These are phyloP conservation scores for Hydractinia echinata DNA, from an alignment of 30 jellyfish, hydroid and myxozoan genomes.

Conservation along the genomic window DNA sequence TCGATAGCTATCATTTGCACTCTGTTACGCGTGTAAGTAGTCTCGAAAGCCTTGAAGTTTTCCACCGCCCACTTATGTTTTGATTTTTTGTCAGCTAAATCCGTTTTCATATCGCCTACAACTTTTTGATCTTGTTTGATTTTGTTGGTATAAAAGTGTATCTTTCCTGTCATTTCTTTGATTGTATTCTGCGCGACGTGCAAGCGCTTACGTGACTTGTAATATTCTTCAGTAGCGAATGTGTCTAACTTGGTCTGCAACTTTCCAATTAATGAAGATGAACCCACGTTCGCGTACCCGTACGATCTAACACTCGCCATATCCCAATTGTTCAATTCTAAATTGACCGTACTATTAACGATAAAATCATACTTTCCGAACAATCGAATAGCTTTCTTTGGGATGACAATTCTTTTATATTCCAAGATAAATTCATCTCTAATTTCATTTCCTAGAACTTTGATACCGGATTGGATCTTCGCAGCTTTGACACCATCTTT, in stretches of 20 bases:
- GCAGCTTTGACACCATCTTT: slow-evolving; percentile 64
- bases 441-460: slow-evolving; percentile 37
- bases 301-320: slow-evolving; percentile 35
- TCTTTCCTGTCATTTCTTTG: slow-evolving; percentile 15
- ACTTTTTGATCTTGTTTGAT: slow-evolving; percentile 20
- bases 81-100: slow-evolving; percentile 8
- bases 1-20: slow-evolving; percentile 20
- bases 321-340: slow-evolving; percentile 55
- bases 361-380: slow-evolving; percentile 54
- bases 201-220: slow-evolving; percentile 18
- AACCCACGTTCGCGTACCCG: slow-evolving; percentile 45
- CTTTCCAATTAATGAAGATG: slow-evolving; percentile 39
- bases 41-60: background rate
- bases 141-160: slow-evolving; percentile 28
- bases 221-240: slow-evolving; percentile 17
- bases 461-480: slow-evolving; percentile 30
- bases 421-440: slow-evolving; percentile 21
- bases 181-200: slow-evolving; percentile 15
- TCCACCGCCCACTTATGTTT: slow-evolving; percentile 7
- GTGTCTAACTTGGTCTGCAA: slow-evolving; percentile 52
- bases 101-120: slow-evolving; percentile 13
- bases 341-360: slow-evolving; percentile 52
- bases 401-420: slow-evolving; percentile 15
- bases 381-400: slow-evolving; percentile 19
- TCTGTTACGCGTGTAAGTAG: slow-evolving; percentile 6